Evolutionary conservation across 2,888 invertebrate genomes (phyloP), one percentile per base, ranked within the genome.

Genomic region (Orthosia cruda): DNA sequence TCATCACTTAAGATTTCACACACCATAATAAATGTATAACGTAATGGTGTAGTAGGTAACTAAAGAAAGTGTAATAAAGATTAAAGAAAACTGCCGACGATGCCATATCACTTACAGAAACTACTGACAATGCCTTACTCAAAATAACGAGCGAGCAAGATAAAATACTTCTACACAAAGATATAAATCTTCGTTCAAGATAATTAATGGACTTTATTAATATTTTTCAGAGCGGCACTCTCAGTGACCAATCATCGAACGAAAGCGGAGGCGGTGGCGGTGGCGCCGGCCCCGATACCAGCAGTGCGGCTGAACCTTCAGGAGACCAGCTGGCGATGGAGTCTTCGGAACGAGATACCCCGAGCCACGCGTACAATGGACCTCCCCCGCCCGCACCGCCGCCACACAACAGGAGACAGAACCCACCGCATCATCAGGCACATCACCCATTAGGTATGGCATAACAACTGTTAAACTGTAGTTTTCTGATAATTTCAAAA

Each of bases 381-480:
- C 97, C 92, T 77, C 97, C 97, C 3, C 97, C 97, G 0, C 97
- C 96, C 0, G 97, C 97, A 2, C 98, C 97, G 68, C 97, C 98
- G 3, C 97, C 97, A 0, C 98, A 98, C 85, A 98, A 98, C 87
- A 97, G 98, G 87, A 98, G 98, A 40, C 98, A 98, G 65, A 97
- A 97, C 74, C 98, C 97, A 78, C 97, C 97, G 57, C 97, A 98
- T 82, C 97, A 97, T 68, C 98, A 98, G 90, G 92, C 93, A 74
- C 96, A 96, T 91, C 95, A 96, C 91, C 92, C 95, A 67, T 90
- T 95, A 94, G 95, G 93, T 97, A 90, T 86, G 93, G 23, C n/a
- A 47, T 32, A 20, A 69, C 12, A 13, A 58, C 57, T 20, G 23
- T 26, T 32, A 67, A 23, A 5, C 13, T 5, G 1, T 40, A 15